Base-by-base conservation (phyloP, 2,888 invertebrate species). In the Tipula confusa region DNA sequence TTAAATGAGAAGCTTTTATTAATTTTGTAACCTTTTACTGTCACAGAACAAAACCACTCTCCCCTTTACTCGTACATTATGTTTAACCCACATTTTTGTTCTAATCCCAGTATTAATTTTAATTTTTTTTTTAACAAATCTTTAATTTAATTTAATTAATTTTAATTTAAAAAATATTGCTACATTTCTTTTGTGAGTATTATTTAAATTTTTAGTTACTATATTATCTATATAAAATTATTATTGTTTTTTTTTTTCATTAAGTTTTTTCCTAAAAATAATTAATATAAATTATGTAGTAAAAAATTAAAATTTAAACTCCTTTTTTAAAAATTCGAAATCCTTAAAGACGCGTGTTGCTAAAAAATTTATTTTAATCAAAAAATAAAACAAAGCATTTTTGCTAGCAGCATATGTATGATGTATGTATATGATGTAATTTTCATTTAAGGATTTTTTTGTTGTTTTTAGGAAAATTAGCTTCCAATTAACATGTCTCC, bases 121-220 rank as follows among this genome's bases (percentile, higher is more conserved):
- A 18, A 64, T 43, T 24, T 64, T 64, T 9, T 24, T 24, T 24
- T 64, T 64, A 24, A 64, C 11, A 1, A 33, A 1, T 64, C 18
- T 64, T 24, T 9, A 24, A 18, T 18, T 64, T 64, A 64, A 24
- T 9, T 64, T 64, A 64, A 24, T 24, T 64, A 64, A 64, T 64
- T 64, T 18, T 64, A 64, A 24, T 64, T 64, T 64, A 64, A 64
- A 64, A 64, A 64, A 64, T 64, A 64, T 64, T 64, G 64, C 64
- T 64, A 64, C 64, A 64, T 18, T 64, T 43, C 15, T 43, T n/a
- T 43, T 64, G 64, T 64, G 64, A 64, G 11, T 64, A 15, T 4
- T 15, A 15, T 43, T 24, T 64, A 64, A 64, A 64, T 64, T 64
- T 64, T 64, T 64, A 24, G 11, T 64, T 64, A 11, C 64, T 64